These are phyloP conservation scores for Casuarius casuarius DNA, from an alignment of 2,113 vertebrate genomes.

Conservation along the genomic window DNA sequence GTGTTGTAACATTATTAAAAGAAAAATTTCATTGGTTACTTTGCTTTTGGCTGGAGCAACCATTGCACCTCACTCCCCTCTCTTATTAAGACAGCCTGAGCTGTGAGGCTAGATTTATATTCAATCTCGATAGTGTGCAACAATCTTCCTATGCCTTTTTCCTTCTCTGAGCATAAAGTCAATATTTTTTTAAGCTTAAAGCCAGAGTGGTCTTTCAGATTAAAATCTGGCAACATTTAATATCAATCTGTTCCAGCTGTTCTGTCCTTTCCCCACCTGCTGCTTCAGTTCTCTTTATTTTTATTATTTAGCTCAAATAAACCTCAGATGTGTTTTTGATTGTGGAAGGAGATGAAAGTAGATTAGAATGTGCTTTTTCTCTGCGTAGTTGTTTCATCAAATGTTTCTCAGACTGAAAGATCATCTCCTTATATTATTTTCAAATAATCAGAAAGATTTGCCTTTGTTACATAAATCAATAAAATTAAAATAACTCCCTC, in stretches of 20 bases:
- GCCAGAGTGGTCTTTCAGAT: neutral
- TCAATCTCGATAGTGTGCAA: neutral
- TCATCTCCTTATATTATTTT: neutral
- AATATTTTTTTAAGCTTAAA: neutral
- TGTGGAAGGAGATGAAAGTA: neutral
- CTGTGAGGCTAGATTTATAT: neutral
- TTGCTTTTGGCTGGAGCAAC: neutral
- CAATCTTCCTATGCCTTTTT: neutral
- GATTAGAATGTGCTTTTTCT: neutral
- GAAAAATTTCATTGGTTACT: neutral
- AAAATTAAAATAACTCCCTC: neutral
- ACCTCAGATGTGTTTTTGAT: neutral
- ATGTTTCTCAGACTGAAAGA: neutral
- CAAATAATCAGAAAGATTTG: neutral
- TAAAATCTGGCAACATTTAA: neutral
- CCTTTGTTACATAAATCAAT: neutral
- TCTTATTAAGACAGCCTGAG: neutral
- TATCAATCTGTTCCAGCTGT: neutral
- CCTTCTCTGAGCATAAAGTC: neutral
- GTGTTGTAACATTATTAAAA: fast-evolving
- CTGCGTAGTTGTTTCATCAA: neutral
- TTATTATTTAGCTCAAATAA: neutral
- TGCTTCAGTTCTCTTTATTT: neutral
- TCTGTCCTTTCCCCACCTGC: neutral
- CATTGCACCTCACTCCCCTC: neutral